Percentiles rank a stretch among this genome's conserved stretches.
phyloP scores from a whole-genome alignment of 2,888 invertebrate species.

The Parnassius orleans region DNA sequence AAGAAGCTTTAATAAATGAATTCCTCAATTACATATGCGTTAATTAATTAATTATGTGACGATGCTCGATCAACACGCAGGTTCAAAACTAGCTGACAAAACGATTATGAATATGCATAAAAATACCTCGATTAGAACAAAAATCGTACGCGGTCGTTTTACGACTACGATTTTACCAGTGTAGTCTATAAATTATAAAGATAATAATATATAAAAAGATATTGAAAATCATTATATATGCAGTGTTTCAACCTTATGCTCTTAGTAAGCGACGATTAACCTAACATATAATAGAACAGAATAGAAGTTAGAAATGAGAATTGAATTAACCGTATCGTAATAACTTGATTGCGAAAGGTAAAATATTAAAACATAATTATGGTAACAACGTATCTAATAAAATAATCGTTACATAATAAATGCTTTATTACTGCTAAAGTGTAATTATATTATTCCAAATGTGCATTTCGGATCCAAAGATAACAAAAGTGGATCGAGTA shows the following conservation, averaged over 20 bases:
- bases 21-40: conserved; percentile 61
- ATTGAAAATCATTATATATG: conserved; percentile 33
- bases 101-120: conserved; percentile 61
- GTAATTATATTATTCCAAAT: too few species aligned
- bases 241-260: conserved; percentile 46
- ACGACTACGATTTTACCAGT: conserved; percentile 45
- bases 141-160: conserved; percentile 26
- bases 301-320: too few species aligned
- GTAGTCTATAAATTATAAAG: conserved; percentile 55
- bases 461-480: too few species aligned
- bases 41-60: conserved; percentile 73
- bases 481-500: too few species aligned
- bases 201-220: conserved; percentile 40
- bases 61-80: conserved; percentile 65
- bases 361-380: background rate
- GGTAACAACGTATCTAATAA: conserved; percentile 2
- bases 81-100: conserved; percentile 67
- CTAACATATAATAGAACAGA: conserved; percentile 2
- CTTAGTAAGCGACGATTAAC: conserved; percentile 41
- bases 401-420: too few species aligned
- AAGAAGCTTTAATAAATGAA: conserved; percentile 56
- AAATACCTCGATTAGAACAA: conserved; percentile 39
- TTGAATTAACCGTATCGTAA: too few species aligned
- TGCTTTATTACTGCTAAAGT: too few species aligned
- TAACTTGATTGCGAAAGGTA: too few species aligned